These are phyloP conservation scores for Pardosa pseudoannulata DNA, from an alignment of 2,888 invertebrate species.

Conservation along the genomic window DNA sequence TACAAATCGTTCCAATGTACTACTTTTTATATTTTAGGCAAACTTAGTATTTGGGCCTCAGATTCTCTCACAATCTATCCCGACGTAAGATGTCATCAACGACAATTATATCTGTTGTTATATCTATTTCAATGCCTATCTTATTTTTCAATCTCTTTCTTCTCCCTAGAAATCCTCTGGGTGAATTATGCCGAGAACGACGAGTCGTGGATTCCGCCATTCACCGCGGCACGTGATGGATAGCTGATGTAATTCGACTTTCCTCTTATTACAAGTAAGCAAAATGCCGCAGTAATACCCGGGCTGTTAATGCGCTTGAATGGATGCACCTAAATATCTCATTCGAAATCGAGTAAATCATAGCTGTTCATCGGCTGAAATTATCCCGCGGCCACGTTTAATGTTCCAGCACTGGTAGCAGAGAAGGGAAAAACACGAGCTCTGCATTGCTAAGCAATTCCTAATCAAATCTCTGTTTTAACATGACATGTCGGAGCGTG, in stretches of 20 bases:
- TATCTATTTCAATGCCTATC: too few relatives aligned
- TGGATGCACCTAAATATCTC: not conserved
- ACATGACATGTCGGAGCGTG: not conserved
- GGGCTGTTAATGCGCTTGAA: not conserved
- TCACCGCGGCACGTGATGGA: too few relatives aligned
- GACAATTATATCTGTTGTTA: too few relatives aligned
- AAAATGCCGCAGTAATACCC: not conserved
- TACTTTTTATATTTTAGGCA: too few relatives aligned
- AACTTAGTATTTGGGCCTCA: too few relatives aligned
- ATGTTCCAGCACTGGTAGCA: not conserved
- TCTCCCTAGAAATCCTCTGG: too few relatives aligned
- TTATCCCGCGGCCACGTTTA: not conserved
- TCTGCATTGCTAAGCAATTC: conserved; percentile 1
- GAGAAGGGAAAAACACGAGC: not conserved
- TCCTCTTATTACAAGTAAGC: not conserved
- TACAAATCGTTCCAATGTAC: too few relatives aligned
- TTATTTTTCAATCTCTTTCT: too few relatives aligned
- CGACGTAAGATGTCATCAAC: too few relatives aligned
- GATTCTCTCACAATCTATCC: too few relatives aligned
- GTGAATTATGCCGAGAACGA: too few relatives aligned
- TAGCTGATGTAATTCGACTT: not conserved
- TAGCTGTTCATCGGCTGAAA: not conserved
- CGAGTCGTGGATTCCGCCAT: too few relatives aligned
- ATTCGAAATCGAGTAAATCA: not conserved
- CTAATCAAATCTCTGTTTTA: not conserved